These are phyloP conservation scores for Crossaster papposus DNA, from an alignment of 53 echinoderm and acorn worm genomes.

Conservation along the genomic window DNA sequence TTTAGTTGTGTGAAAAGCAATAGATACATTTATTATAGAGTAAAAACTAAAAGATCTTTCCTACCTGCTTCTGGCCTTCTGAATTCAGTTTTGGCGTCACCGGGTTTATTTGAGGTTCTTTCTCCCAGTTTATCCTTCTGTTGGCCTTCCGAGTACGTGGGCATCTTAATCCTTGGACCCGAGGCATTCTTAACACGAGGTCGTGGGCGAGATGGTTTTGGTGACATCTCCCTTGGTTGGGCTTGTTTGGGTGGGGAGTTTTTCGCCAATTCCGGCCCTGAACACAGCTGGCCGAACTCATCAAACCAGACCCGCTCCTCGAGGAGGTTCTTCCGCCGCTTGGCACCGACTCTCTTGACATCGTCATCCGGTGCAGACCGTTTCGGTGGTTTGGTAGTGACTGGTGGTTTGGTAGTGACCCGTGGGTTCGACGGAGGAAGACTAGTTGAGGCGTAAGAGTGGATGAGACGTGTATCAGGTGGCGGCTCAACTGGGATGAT, in stretches of 20 bases:
- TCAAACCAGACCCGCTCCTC: conserved; percentile 69
- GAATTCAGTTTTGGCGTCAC: neutral
- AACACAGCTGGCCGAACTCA: conserved; percentile 61
- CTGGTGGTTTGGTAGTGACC: neutral
- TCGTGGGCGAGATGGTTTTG: neutral
- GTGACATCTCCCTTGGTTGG: neutral
- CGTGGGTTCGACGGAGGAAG: neutral
- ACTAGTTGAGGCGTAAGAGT: conserved; percentile 2
- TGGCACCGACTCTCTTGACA: conserved; percentile 16
- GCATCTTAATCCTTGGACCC: conserved; percentile 55
- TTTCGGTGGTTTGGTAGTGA: neutral
- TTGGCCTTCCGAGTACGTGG: neutral
- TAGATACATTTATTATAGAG: neutral
- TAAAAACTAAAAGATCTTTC: neutral
- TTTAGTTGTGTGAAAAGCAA: no score
- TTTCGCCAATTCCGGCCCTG: neutral
- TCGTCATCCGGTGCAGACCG: conserved; percentile 22
- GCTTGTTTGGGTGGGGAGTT: neutral
- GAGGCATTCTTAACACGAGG: conserved; percentile 65
- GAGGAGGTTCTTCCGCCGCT: conserved; percentile 66
- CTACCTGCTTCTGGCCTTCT: neutral
- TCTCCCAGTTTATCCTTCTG: conserved; percentile 5
- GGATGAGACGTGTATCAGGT: neutral
- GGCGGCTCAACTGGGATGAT: conserved; percentile 3
- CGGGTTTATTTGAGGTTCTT: neutral